Base-by-base conservation (phyloP, 2,113 vertebrate genomes). In the Amphiprion percula region DNA sequence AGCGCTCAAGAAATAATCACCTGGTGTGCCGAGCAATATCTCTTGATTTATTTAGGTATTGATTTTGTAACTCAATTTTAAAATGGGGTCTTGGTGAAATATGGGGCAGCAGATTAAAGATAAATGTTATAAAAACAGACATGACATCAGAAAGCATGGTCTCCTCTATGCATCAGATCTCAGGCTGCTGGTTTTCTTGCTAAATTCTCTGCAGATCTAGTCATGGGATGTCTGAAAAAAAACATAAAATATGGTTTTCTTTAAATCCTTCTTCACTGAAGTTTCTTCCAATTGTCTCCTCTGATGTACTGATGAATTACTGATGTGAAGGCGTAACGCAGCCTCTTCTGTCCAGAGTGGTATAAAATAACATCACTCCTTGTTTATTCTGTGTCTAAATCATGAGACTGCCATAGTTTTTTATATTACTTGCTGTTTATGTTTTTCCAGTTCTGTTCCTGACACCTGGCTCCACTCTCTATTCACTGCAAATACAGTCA, bases 1-100 rank as follows among this genome's bases (percentile, higher is more conserved):
- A 30, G 68, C 56, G 64, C 56, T 19, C 50, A 71, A 80, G 63
- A 86, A 63, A 78, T 87, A 72, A 90, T 90, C 82, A 86, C 80
- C 71, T 74, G 74, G 63, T 84, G 37, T 56, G n/a, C 69, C 41
- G 2, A 16, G 85, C 74, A 89, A 90, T 90, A 88, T 74, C 80
- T 89, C 82, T 68, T 87, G 80, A 91, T 88, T 90, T 80, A 87
- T 87, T 71, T 77, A 85, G 55, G 82, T 89, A 92, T 92, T 87
- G 80, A 92, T 91, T 90, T 84, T 86, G 77, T 90, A 86, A 75
- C 77, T 87, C 62, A 47, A 65, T 80, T 89, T 87, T 64, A 70
- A 76, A 86, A 90, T 61, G 52, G 78, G 28, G 50, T 80, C 60
- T 69, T 30, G 55, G 67, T 79, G 66, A 74, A 76, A 83, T 66